These are phyloP conservation scores for Pygoscelis antarcticus DNA, from an alignment of 2,113 vertebrate species.

Conservation along the genomic window DNA sequence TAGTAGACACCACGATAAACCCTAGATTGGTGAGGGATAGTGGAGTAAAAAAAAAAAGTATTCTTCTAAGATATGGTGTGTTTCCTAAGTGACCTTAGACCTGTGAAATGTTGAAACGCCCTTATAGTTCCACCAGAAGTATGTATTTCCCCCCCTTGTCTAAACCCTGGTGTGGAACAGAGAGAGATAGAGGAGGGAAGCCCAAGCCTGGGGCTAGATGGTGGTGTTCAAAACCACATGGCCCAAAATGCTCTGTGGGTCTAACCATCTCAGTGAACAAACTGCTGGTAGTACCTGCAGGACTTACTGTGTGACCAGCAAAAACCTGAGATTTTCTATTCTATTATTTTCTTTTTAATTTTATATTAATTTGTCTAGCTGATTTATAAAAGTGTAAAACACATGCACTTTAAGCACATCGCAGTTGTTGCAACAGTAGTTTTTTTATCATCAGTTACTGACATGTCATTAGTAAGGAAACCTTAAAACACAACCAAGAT, in stretches of 20 bases:
- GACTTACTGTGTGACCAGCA: neutral
- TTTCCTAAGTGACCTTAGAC: neutral
- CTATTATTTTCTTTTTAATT: neutral
- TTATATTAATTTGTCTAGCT: neutral
- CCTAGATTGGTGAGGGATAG: neutral
- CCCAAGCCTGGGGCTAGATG: fast-evolving
- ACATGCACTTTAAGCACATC: neutral
- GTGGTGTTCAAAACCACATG: neutral
- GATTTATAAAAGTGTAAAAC: neutral
- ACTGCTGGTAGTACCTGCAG: neutral
- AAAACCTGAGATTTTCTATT: neutral
- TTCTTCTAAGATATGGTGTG: neutral
- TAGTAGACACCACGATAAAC: neutral
- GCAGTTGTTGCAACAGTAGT: neutral
- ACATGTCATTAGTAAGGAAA: neutral
- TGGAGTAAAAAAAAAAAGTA: neutral
- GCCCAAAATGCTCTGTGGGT: neutral
- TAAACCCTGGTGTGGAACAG: neutral
- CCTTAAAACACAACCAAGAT: neutral
- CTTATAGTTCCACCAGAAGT: neutral
- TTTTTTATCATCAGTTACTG: neutral
- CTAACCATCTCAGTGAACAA: neutral
- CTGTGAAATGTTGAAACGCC: neutral
- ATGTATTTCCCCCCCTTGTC: neutral
- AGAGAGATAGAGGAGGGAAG: neutral